phyloP scores from a whole-genome alignment of 1,140 invertebrate genomes.

The Nebria ingens region DNA sequence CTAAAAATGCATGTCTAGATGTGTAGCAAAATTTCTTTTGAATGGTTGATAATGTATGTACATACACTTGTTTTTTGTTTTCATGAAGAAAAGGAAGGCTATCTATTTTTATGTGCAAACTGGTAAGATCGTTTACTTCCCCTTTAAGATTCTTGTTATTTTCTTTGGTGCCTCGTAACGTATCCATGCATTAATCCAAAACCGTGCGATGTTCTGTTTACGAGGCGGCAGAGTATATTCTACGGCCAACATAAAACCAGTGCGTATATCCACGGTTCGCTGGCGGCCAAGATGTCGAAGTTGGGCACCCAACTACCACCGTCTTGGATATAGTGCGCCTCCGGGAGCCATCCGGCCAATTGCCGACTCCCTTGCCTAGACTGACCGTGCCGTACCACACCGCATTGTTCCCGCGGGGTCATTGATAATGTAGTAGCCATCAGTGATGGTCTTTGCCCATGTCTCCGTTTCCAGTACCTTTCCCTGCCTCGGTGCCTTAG shows the following conservation, averaged over 20 bases:
- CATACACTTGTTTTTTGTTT: no score
- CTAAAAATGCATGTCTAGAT: no score
- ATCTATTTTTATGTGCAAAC: no score
- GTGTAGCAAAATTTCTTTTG: no score
- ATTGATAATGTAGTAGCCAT: slow-evolving; percentile 4
- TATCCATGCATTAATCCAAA: not conserved
- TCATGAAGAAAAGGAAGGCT: no score
- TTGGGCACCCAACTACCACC: not conserved
- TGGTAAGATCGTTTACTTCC: no score
- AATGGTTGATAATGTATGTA: no score
- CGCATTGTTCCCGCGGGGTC: slow-evolving; percentile 1
- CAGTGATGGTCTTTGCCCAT: not conserved
- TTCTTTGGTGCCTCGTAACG: not conserved
- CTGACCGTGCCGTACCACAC: not conserved
- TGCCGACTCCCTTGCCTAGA: not conserved
- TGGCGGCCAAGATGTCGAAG: not conserved
- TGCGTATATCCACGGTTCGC: not conserved
- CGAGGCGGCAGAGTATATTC: not conserved
- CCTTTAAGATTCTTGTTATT: no score
- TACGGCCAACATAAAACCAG: not conserved
- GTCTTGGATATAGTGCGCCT: not conserved
- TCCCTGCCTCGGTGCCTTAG: not conserved
- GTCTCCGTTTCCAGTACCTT: not conserved
- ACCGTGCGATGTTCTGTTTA: slow-evolving; percentile 3
- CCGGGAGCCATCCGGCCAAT: not conserved